Evolutionary conservation across 92 coral and sea anemone genomes (phyloP).

Genomic region (Epizoanthus scotinus): DNA sequence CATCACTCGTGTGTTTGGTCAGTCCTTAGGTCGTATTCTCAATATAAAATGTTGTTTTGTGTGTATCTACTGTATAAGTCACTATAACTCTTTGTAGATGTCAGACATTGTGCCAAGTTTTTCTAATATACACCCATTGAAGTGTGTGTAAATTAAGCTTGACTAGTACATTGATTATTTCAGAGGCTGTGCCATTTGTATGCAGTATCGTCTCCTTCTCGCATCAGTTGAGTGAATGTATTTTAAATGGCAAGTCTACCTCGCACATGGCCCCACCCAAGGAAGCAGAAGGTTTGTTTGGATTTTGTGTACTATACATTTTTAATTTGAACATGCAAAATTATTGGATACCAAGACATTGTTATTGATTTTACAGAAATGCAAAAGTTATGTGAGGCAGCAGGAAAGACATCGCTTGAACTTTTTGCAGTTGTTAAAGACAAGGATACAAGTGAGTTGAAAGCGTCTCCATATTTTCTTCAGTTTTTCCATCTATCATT

Average conservation of each 20-base stretch:
- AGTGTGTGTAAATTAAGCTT: too few species aligned
- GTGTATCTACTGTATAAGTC: too few species aligned
- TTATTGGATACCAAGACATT: background rate
- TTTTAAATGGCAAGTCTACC: conserved; percentile 88
- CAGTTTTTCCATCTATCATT: too few species aligned
- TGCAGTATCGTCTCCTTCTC: conserved; percentile 75
- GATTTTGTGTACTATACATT: background rate
- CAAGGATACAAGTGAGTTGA: conserved; percentile 60
- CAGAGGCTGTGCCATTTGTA: conserved; percentile 74
- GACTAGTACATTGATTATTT: background rate
- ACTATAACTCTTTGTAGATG: too few species aligned
- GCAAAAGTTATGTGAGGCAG: conserved; percentile 69
- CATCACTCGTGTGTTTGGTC: too few species aligned
- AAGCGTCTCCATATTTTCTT: background rate
- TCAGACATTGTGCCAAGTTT: background rate
- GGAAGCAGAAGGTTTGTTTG: conserved; percentile 81
- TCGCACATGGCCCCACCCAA: conserved; percentile 96
- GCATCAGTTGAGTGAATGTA: conserved; percentile 84
- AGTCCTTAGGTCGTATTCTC: too few species aligned
- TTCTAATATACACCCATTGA: background rate
- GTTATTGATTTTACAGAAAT: conserved; percentile 58
- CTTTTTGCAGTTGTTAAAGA: conserved; percentile 62
- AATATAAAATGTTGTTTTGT: too few species aligned
- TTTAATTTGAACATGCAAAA: background rate
- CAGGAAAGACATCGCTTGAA: conserved; percentile 86